These are phyloP conservation scores for Aleiodes alternator DNA, from an alignment of 2,888 invertebrate species.

Conservation along the genomic window DNA sequence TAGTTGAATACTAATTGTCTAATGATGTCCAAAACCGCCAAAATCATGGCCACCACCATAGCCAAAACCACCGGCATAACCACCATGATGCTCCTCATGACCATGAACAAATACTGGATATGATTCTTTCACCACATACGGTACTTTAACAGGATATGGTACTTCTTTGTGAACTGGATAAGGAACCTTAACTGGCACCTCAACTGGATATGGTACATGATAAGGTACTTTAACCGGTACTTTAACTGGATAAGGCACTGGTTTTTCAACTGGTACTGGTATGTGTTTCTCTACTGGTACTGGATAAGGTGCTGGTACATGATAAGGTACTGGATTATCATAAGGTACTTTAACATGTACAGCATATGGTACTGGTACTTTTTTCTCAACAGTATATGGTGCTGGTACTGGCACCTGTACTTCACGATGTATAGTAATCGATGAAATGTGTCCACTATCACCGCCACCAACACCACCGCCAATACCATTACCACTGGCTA, in stretches of 20 bases:
- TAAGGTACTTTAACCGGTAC: slow-evolving; percentile 79
- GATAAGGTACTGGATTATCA: slow-evolving; percentile 65
- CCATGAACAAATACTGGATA: slow-evolving; percentile 60
- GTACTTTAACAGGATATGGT: slow-evolving; percentile 64
- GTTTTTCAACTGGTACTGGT: slow-evolving; percentile 77
- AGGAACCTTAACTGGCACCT: slow-evolving; percentile 73
- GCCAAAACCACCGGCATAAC: slow-evolving; percentile 56
- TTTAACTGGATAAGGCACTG: slow-evolving; percentile 81
- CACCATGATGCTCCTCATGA: slow-evolving; percentile 56
- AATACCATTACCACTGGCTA: slow-evolving; percentile 54
- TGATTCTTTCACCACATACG: slow-evolving; percentile 62
- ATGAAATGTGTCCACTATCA: slow-evolving; percentile 65
- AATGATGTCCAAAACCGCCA: slow-evolving; percentile 13
- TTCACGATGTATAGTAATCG: slow-evolving; percentile 69
- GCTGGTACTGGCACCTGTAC: slow-evolving; percentile 67
- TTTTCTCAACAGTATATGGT: slow-evolving; percentile 68
- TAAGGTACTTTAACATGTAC: slow-evolving; percentile 68
- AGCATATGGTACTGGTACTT: slow-evolving; percentile 65
- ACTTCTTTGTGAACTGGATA: slow-evolving; percentile 59
- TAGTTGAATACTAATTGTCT: background rate
- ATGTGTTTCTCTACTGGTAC: slow-evolving; percentile 66
- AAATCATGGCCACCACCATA: slow-evolving; percentile 54
- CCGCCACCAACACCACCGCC: slow-evolving; percentile 57
- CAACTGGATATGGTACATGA: slow-evolving; percentile 75
- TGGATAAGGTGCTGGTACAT: slow-evolving; percentile 64